Conservation (phyloP, 2,888 invertebrate genomes). For the Drosophila quasianomalipes region DNA sequence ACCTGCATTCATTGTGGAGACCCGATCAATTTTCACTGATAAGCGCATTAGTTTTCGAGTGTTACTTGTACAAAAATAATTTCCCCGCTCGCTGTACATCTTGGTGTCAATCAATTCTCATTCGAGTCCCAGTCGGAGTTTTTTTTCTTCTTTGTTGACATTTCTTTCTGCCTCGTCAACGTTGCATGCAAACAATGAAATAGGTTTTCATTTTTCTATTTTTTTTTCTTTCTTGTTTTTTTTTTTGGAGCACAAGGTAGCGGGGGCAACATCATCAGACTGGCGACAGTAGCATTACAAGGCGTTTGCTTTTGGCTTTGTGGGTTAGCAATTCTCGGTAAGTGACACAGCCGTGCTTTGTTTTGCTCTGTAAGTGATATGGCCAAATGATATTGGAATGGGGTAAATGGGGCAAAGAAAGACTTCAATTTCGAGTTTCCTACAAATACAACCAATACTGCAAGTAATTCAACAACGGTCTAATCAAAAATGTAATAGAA, state of each 20-base stretch:
- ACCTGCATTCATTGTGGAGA: conserved; percentile 69
- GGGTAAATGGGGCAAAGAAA: conserved; percentile 25
- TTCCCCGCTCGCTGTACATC: conserved; percentile 34
- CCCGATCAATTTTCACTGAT: conserved; percentile 71
- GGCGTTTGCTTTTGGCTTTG: conserved; percentile 61
- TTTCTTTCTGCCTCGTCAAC: conserved; percentile 69
- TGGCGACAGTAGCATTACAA: conserved; percentile 73
- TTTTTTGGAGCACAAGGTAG: conserved; percentile 18
- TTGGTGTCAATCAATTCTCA: conserved; percentile 69
- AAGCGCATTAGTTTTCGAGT: conserved; percentile 74
- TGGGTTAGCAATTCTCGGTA: conserved; percentile 59
- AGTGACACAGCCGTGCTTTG: conserved; percentile 46
- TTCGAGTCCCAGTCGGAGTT: conserved; percentile 34
- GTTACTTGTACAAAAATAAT: conserved; percentile 46
- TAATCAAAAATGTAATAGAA: neutral
- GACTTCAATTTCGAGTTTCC: conserved; percentile 17
- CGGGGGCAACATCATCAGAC: conserved; percentile 31
- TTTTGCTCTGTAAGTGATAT: conserved; percentile 35
- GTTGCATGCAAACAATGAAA: conserved; percentile 73
- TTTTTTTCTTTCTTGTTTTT: neutral
- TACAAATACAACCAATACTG: neutral
- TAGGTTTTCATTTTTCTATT: conserved; percentile 27
- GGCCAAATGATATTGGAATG: conserved; percentile 26
- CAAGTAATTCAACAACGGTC: neutral
- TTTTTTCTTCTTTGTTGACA: conserved; percentile 58